Conservation (phyloP, 2,113 vertebrate species). For the Mystacornis crossleyi region DNA sequence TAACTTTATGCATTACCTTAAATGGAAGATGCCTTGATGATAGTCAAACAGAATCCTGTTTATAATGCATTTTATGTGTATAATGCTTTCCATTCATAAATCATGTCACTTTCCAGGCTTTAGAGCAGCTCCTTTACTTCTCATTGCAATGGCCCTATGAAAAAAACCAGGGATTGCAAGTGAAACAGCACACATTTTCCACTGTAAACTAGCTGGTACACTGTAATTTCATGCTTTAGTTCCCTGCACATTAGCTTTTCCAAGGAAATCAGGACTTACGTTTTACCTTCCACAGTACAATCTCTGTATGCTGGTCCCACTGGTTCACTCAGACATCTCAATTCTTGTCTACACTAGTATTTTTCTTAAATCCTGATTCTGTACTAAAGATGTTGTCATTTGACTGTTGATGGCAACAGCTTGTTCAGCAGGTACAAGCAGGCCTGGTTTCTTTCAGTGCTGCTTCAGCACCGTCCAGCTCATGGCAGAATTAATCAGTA, state of each 20-base stretch:
- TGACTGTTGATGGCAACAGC: background rate
- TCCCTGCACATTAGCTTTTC: background rate
- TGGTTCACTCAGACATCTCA: background rate
- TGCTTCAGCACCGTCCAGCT: background rate
- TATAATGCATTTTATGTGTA: background rate
- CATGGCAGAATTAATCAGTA: background rate
- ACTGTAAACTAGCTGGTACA: background rate
- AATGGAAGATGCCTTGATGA: background rate
- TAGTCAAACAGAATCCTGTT: background rate
- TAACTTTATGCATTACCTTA: background rate
- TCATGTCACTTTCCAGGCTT: background rate
- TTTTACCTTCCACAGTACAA: background rate
- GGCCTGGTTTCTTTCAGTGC: background rate
- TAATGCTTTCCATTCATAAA: conserved; percentile 1
- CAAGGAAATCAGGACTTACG: background rate
- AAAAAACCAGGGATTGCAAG: background rate
- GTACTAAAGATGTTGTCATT: background rate
- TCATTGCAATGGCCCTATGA: background rate
- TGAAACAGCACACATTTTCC: background rate
- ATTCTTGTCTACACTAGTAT: background rate
- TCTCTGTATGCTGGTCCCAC: background rate
- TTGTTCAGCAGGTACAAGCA: background rate
- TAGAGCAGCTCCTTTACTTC: conserved; percentile 8
- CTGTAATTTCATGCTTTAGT: background rate
- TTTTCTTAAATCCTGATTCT: background rate